A percentile compares a stretch with the other conserved stretches of the same genome.
Evolutionary conservation across 1,140 invertebrate species (phyloP).

Genomic region (Phymorhynchus buccinoides): DNA sequence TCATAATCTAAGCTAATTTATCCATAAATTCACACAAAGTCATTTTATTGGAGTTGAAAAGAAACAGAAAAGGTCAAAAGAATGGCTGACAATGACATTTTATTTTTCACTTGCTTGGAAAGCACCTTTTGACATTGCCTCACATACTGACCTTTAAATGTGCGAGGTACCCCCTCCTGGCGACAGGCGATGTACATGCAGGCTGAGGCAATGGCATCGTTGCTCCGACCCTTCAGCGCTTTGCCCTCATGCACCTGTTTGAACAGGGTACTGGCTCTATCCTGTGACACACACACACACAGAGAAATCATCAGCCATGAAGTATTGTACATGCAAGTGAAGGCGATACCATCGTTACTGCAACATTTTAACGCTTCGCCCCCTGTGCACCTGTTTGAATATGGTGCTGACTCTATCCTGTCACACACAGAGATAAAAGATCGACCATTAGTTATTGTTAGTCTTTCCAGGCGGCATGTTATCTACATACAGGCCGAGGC

Average conservation of each 20-base stretch:
- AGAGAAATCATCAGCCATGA: too few species aligned
- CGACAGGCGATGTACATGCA: conserved; percentile 99
- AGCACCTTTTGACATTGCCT: too few species aligned
- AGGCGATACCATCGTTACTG: too few species aligned
- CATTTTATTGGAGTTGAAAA: too few species aligned
- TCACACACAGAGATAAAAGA: not conserved
- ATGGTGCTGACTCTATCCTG: conserved; percentile 93
- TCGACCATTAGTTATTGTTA: not conserved
- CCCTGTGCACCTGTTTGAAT: conserved; percentile 97
- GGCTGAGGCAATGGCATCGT: conserved; percentile 98
- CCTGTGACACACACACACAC: conserved; percentile 75
- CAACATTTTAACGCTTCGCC: conserved; percentile 95
- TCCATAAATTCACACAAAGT: too few species aligned
- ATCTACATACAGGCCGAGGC: too few species aligned
- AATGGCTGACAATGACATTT: too few species aligned
- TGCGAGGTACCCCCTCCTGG: conserved; percentile 97
- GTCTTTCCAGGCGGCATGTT: too few species aligned
- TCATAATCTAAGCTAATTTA: too few species aligned
- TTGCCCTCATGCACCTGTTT: conserved; percentile 97
- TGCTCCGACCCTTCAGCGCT: conserved; percentile 93
- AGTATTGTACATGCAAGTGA: too few species aligned
- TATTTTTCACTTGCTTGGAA: too few species aligned
- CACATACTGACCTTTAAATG: conserved; percentile 87
- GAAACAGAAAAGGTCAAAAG: too few species aligned
- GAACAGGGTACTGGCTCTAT: conserved; percentile 95